These are phyloP conservation scores for Lordiphosa andalusiaca DNA, from an alignment of 2,888 invertebrate genomes.

Conservation along the genomic window DNA sequence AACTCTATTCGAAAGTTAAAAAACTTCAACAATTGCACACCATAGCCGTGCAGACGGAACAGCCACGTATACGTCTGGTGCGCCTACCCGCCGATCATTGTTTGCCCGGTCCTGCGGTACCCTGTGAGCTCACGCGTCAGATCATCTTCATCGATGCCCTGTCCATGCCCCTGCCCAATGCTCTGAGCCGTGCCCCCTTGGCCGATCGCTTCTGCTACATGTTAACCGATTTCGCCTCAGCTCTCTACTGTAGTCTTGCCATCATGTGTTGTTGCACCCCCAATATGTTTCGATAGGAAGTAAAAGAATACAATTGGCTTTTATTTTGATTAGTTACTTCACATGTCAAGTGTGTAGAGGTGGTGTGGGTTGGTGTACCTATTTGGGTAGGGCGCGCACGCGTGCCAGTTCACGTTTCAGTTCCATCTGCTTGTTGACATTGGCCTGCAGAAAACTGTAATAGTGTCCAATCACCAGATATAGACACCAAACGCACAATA, in stretches of 20 bases:
- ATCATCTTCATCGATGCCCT: slow-evolving; percentile 50
- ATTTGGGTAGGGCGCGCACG: neutral
- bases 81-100: slow-evolving; percentile 8
- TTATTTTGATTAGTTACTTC: neutral
- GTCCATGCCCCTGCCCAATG: slow-evolving; percentile 19
- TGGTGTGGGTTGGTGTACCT: no score
- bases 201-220: slow-evolving; percentile 66
- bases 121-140: slow-evolving; percentile 49
- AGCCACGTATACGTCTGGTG: slow-evolving; percentile 28
- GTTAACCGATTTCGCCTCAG: slow-evolving; percentile 62
- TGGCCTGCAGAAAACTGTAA: slow-evolving; percentile 37
- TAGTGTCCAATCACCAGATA: slow-evolving; percentile 50
- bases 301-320: slow-evolving; percentile 1
- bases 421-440: slow-evolving; percentile 15
- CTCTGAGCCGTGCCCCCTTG: slow-evolving; percentile 39
- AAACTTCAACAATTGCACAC: neutral
- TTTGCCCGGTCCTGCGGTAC: slow-evolving; percentile 14
- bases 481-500: slow-evolving; percentile 57
- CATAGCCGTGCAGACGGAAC: slow-evolving; percentile 49
- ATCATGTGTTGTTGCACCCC: slow-evolving; percentile 67
- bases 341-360: neutral
- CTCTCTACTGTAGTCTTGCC: slow-evolving; percentile 61
- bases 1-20: slow-evolving; percentile 25
- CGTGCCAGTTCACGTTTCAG: neutral
- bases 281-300: slow-evolving; percentile 56